phyloP scores from a whole-genome alignment of 2,888 invertebrate genomes.

The Agonopterix heracliana region DNA sequence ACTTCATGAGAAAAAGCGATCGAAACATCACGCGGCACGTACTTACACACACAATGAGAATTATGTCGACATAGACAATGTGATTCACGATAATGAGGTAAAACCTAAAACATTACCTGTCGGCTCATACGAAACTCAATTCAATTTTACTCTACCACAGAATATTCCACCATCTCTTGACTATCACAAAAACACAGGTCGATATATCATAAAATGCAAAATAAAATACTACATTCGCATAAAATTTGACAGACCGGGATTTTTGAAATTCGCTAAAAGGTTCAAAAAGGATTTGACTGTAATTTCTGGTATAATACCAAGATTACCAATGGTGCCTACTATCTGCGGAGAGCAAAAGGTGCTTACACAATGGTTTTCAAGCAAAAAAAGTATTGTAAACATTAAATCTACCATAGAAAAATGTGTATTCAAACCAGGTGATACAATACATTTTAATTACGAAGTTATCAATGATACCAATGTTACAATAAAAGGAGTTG shows the following conservation, averaged over 20 bases:
- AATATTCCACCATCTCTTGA: slow-evolving; percentile 26
- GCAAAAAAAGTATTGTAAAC: slow-evolving; percentile 22
- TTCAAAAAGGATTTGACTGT: slow-evolving; percentile 31
- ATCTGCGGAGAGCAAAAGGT: slow-evolving; percentile 28
- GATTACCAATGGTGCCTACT: slow-evolving; percentile 21
- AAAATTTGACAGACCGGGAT: slow-evolving; percentile 31
- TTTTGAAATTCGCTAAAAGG: slow-evolving; percentile 25
- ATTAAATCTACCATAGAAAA: slow-evolving; percentile 27
- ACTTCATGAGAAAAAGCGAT: slow-evolving; percentile 2
- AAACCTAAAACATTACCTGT: slow-evolving; percentile 11
- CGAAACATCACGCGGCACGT: background rate
- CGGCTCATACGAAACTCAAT: slow-evolving; percentile 26
- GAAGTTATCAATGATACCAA: slow-evolving; percentile 30
- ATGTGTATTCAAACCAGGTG: slow-evolving; percentile 25
- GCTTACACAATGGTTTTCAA: slow-evolving; percentile 26
- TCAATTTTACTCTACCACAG: slow-evolving; percentile 28
- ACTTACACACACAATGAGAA: slow-evolving; percentile 15
- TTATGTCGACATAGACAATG: slow-evolving; percentile 21
- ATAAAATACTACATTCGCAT: slow-evolving; percentile 34
- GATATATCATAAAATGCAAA: slow-evolving; percentile 17
- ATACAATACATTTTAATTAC: slow-evolving; percentile 24
- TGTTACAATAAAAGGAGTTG: slow-evolving; percentile 25
- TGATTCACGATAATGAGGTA: slow-evolving; percentile 3
- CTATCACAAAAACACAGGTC: slow-evolving; percentile 10
- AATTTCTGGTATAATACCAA: slow-evolving; percentile 24